Evolutionary conservation across 2,113 vertebrate genomes (phyloP), one percentile per base, ranked within the genome.

Genomic region (Xenopus laevis): DNA sequence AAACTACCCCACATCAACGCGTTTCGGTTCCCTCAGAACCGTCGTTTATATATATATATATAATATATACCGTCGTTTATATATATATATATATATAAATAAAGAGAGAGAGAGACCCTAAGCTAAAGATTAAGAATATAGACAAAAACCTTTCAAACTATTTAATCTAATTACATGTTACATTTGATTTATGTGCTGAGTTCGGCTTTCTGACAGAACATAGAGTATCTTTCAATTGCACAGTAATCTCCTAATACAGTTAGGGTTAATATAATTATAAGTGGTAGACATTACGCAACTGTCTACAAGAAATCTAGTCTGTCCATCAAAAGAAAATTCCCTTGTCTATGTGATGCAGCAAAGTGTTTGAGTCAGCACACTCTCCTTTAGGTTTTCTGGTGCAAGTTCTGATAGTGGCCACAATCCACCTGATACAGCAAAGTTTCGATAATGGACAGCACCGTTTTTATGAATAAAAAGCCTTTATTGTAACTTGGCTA

Each of bases 201-300:
- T 74, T 59, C 59, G 53, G 55, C 6, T 66, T 74, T 66, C 16
- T 16, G 44, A 74, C 64, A 74, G 58, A 18, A 60, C 20, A 67
- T 57, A 60, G 64, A 60, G 40, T 27, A 50, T 74, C 64, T 67
- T 74, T 53, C 53, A 74, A 47, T 74, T 74, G 60, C 64, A 15
- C 53, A 67, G 64, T 60, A 67, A 74, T 67, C 44, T 65, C 33
- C 33, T 74, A 73, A 73, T n/a, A 67, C 63, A 74, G 67, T 74
- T 74, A 50, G 55, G 66, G 50, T 23, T 73, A 73, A 73, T 65
- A 73, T 58, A 73, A 65, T 73, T 73, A 65, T 47, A 46, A 65
- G 15, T 60, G 52, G 55, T 57, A 74, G 64, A 59, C 12, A 23
- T 73, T 66, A 21, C 50, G 23, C 47, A 58, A 57, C 18, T 55